Conservation (phyloP, 1,140 invertebrate genomes). For the Ruditapes philippinarum region DNA sequence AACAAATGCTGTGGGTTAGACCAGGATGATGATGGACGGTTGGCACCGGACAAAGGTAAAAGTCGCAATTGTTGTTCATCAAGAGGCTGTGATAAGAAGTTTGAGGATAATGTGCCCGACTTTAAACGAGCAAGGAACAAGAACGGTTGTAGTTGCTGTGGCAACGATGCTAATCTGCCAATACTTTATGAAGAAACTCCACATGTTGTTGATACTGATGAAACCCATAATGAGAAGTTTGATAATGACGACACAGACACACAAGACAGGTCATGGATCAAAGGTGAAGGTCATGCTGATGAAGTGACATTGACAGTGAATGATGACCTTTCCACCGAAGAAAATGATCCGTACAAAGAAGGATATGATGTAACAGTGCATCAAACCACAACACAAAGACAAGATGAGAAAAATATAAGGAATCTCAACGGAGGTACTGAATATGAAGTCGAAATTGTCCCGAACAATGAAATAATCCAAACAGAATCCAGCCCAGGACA, state of each 20-base stretch:
- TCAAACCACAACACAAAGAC: not conserved
- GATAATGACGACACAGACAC: constrained; percentile 6
- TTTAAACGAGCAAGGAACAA: not conserved
- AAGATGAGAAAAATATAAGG: not conserved
- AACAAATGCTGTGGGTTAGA: not conserved
- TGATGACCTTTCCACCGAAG: not conserved
- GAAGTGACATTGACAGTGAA: not conserved
- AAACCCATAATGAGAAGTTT: not conserved
- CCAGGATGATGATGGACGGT: too few relatives aligned
- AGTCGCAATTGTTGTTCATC: not conserved
- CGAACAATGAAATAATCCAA: not conserved
- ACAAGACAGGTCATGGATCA: constrained; percentile 17
- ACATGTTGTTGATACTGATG: not conserved
- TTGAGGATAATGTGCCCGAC: not conserved
- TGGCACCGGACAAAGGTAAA: not conserved
- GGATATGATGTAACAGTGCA: not conserved
- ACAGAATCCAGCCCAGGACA: not conserved
- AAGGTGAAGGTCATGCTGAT: not conserved
- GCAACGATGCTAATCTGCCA: not conserved
- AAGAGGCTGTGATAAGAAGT: not conserved
- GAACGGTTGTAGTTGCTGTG: not conserved
- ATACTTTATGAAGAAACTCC: too few relatives aligned
- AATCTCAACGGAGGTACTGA: not conserved
- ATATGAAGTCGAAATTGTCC: not conserved
- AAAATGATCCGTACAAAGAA: not conserved